Evolutionary conservation across 2,888 invertebrate genomes (phyloP), one percentile per base, ranked within the genome.

Genomic region (Lacanobia oleracea): DNA sequence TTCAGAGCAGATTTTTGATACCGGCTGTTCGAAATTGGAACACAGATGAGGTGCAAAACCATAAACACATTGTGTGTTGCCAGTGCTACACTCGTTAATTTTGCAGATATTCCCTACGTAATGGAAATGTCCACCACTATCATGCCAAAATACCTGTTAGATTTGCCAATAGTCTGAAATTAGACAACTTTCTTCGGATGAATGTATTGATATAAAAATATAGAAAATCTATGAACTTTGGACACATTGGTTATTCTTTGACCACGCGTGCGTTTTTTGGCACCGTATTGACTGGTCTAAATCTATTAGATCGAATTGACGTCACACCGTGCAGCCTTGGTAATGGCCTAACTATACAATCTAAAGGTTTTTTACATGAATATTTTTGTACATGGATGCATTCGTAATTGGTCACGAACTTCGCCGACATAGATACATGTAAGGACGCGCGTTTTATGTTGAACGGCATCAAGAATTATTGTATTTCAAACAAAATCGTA

Each of bases 181-280:
- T 72, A 69, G 76, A 43, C 43, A 7, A 67, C 62, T 73, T 73
- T 80, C 80, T 73, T 62, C 16, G 48, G 48, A 48, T 18, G 48
- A 18, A 48, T 45, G 12, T 12, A 61, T 81, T 77, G 60, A 67
- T 48, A 69, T 61, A 61, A 61, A 72, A 69, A 65, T 57, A 3
- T 75, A 57, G 37, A 33, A 71, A 68, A 56, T 43, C 53, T 33
- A 33, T 71, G 67, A 66, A 75, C 81, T 80, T 73, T 53, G 70
- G 37, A 77, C 65, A 27, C 56, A 50, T 56, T 60, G 59, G 53
- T 43, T 65, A 73, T 43, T 70, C 69, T 66, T 65, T 75, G 63
- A 65, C 45, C 67, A 45, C 81, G 48, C 75, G 67, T 75, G 71
- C 60, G 66, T 50, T 81, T 82, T 73, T 77, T 82, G 83, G 82